These are phyloP conservation scores for Drosophila neocordata DNA, from an alignment of 1,140 invertebrate species.

Conservation along the genomic window DNA sequence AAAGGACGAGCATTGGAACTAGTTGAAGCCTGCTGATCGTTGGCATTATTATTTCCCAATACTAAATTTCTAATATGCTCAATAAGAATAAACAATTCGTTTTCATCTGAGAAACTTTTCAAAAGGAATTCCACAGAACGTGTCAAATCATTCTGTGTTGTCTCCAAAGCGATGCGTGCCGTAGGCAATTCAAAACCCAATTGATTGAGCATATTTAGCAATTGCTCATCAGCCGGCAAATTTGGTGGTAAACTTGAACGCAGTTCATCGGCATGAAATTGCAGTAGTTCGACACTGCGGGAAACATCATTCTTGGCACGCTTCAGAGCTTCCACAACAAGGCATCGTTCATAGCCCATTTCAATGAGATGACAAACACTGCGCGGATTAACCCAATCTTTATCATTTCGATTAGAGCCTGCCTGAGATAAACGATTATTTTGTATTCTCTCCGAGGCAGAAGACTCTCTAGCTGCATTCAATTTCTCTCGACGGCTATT, in stretches of 20 bases:
- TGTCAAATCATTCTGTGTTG: conserved; percentile 84
- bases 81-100: conserved; percentile 38
- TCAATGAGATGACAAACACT: conserved; percentile 85
- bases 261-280: conserved; percentile 52
- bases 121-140: conserved; percentile 85
- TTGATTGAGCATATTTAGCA: conserved; percentile 81
- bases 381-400: conserved; percentile 71
- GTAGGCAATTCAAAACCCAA: conserved; percentile 86
- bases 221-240: conserved; percentile 61
- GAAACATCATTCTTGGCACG: conserved; percentile 86
- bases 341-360: conserved; percentile 87
- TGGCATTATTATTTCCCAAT: not conserved
- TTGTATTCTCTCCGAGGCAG: conserved; percentile 83
- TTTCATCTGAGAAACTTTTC: conserved; percentile 53
- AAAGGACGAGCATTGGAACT: conserved; percentile 15
- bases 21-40: conserved; percentile 3
- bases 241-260: conserved; percentile 44
- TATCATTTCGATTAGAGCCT: not conserved
- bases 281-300: conserved; percentile 61
- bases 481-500: conserved; percentile 84
- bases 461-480: conserved; percentile 83
- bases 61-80: conserved; percentile 20
- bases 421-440: conserved; percentile 75
- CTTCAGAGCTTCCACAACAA: conserved; percentile 85
- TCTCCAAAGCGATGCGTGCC: conserved; percentile 84